Conservation (phyloP, 2,113 vertebrate species). For the Clarias macrocephalus region DNA sequence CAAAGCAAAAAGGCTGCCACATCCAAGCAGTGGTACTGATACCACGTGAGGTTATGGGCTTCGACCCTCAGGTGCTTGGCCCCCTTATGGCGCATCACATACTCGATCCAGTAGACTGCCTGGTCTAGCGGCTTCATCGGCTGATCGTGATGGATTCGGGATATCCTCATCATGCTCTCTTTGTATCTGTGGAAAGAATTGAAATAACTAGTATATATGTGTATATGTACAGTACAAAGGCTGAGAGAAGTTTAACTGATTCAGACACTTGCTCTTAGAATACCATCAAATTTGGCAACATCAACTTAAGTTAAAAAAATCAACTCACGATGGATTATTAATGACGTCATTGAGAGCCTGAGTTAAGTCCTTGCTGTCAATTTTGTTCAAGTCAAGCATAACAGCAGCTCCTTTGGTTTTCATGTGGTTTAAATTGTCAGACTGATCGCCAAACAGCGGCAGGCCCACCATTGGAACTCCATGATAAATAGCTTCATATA, state of each 20-base stretch:
- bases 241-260: neutral
- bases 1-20: constrained; percentile 59
- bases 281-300: neutral
- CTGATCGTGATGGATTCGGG: constrained; percentile 79
- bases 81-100: constrained; percentile 82
- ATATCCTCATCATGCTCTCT: constrained; percentile 75
- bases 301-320: no score
- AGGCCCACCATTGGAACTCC: constrained; percentile 83
- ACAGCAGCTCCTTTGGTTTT: constrained; percentile 77
- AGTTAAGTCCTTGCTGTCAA: constrained; percentile 68
- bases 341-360: constrained; percentile 44
- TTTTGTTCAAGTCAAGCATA: constrained; percentile 71
- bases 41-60: constrained; percentile 77
- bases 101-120: constrained; percentile 84
- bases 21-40: constrained; percentile 81
- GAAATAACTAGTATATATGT: neutral
- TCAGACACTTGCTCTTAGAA: neutral
- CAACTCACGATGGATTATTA: constrained; percentile 46
- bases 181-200: constrained; percentile 70
- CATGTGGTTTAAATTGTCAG: constrained; percentile 79
- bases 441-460: constrained; percentile 84
- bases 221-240: neutral
- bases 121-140: constrained; percentile 77
- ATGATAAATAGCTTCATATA: constrained; percentile 52
- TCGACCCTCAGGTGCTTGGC: constrained; percentile 79